Evolutionary conservation across 2,113 vertebrate species (phyloP), one percentile per base, ranked within the genome.

Genomic region (Anolis sagrei): DNA sequence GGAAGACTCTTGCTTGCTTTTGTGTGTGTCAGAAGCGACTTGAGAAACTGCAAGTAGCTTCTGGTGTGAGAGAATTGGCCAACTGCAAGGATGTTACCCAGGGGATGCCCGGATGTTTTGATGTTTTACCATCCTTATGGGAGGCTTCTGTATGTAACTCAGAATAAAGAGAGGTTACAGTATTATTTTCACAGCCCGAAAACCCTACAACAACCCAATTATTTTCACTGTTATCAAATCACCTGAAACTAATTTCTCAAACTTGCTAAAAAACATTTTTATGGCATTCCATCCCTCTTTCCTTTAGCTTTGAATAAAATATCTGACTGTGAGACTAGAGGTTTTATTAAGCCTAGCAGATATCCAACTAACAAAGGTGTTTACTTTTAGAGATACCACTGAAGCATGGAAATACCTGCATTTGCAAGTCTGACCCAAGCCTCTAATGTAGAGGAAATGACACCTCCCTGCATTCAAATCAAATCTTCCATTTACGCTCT

Each of bases 401-500:
- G 48, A n/a, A 44, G 58, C 29, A 64, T 16, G 61, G 58, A 79
- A 61, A 88, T 84, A 81, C 14, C 29, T 70, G 85, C 10, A 61
- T 73, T 27, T 5, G 10, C 29, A 84, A 76, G 14, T 66, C 76
- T 49, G 89, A 75, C 79, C 8, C 58, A 14, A 23, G 21, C 64
- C 49, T 48, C 3, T 78, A 29, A 58, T 51, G 39, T 39, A 72
- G 0, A 4, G 0, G 84, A 32, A 79, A 64, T 1, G 73, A 75
- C 19, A 51, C 79, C 74, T 23, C 14, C 80, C 44, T 73, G 11
- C 51, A 66, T 84, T 36, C 27, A 7, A 66, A 27, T 18, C 78
- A 19, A 83, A 66, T 62, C 87, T 90, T 83, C 82, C 82, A 70
- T 2, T 2, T 75, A 87, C 14, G 89, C 82, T 85, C 88, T 82